These are phyloP conservation scores for Rotaria sp. DNA, from an alignment of 2,888 invertebrate species.

Conservation along the genomic window DNA sequence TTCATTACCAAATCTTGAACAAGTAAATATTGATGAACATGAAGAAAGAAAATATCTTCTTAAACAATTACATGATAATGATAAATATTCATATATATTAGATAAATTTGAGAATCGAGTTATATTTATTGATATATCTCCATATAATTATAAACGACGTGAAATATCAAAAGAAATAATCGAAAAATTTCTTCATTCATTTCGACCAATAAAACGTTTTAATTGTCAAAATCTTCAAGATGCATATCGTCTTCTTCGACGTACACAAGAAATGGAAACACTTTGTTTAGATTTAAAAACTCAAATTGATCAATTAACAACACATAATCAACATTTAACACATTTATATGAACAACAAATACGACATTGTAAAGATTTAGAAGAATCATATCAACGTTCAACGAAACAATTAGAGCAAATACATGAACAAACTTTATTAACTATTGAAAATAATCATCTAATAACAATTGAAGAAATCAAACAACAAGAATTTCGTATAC, in stretches of 20 bases:
- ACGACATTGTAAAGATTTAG: neutral
- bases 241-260: neutral
- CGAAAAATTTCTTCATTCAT: neutral
- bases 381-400: neutral
- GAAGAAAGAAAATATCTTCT: neutral
- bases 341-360: neutral
- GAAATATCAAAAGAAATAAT: neutral
- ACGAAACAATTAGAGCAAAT: neutral
- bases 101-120: neutral
- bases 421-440: neutral
- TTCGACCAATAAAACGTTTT: neutral
- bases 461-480: neutral
- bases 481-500: neutral
- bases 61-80: neutral
- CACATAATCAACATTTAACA: neutral
- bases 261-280: slow-evolving; percentile 6
- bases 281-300: neutral
- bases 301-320: neutral
- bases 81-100: slow-evolving; percentile 1
- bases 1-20: slow-evolving; percentile 11
- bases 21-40: neutral
- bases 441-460: neutral
- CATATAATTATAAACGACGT: neutral
- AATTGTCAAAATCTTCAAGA: slow-evolving; percentile 22
- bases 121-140: neutral